phyloP scores from a whole-genome alignment of 2,113 vertebrate species.

The Ivindomyrus marchei region DNA sequence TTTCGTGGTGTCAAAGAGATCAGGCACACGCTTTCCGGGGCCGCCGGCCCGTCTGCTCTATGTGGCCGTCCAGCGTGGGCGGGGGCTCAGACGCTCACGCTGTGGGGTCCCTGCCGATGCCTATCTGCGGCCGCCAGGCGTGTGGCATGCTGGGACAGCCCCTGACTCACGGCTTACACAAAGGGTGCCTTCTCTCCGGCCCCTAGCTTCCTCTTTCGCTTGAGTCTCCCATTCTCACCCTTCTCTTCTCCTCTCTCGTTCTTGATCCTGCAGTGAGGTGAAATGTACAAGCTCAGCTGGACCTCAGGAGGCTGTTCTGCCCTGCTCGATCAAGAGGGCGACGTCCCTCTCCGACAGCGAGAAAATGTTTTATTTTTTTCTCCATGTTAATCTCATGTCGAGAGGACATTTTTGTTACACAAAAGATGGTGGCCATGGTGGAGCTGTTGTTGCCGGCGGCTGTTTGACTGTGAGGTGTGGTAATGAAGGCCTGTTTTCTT shows the following conservation, averaged over 20 bases:
- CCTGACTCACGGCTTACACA: background rate
- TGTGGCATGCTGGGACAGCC: background rate
- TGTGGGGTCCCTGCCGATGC: background rate
- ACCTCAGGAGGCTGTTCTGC: background rate
- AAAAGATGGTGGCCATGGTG: background rate
- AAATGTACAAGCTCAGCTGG: background rate
- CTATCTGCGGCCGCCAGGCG: background rate
- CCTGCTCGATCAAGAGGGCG: too few relatives aligned
- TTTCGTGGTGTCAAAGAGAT: background rate
- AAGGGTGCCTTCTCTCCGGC: background rate
- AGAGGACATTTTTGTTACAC: background rate
- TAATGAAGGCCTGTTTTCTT: conserved; percentile 24
- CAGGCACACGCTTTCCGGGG: background rate
- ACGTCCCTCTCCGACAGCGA: background rate
- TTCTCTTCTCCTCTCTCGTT: background rate
- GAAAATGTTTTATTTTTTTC: background rate
- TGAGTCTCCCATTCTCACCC: background rate
- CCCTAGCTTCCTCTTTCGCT: background rate
- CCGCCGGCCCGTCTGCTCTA: background rate
- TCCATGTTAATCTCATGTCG: background rate
- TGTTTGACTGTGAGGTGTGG: background rate
- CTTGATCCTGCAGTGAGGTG: background rate
- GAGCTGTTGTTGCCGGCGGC: background rate
- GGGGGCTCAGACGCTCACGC: background rate
- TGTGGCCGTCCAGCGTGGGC: background rate